Percentiles rank a stretch among this genome's conserved stretches.
phyloP scores from a whole-genome alignment of 2,797 vertebrate genomes.

The Liasis olivaceus region DNA sequence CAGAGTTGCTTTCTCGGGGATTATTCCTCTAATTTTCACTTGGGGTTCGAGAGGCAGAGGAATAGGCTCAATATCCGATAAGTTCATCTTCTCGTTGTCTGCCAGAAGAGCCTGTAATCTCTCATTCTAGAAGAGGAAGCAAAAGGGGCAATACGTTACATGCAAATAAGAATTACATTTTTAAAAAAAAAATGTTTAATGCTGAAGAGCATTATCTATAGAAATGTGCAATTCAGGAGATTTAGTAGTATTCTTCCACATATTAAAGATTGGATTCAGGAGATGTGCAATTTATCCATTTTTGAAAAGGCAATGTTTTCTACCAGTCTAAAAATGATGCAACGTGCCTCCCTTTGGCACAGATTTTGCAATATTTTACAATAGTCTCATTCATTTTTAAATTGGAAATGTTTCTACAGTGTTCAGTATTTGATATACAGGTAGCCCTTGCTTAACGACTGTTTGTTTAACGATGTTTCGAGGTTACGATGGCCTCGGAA shows the following conservation, averaged over 20 bases:
- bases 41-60: slow-evolving; percentile 95
- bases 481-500: no score
- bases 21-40: slow-evolving; percentile 92
- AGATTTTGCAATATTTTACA: neutral
- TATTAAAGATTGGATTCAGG: neutral
- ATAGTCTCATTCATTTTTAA: neutral
- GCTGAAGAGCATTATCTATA: neutral
- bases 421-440: neutral
- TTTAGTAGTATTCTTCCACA: neutral
- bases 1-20: slow-evolving; percentile 93
- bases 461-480: no score
- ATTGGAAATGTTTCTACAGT: neutral
- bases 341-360: neutral
- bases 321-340: neutral
- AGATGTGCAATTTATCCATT: neutral
- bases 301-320: neutral
- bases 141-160: neutral
- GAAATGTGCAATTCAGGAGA: neutral
- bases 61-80: slow-evolving; percentile 94
- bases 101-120: slow-evolving; percentile 91
- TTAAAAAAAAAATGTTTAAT: neutral
- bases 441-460: no score
- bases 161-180: neutral
- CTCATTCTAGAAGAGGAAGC: slow-evolving; percentile 82
- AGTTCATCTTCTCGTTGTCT: slow-evolving; percentile 96